phyloP scores from a whole-genome alignment of 2,888 invertebrate species.

The Emmelina monodactyla region DNA sequence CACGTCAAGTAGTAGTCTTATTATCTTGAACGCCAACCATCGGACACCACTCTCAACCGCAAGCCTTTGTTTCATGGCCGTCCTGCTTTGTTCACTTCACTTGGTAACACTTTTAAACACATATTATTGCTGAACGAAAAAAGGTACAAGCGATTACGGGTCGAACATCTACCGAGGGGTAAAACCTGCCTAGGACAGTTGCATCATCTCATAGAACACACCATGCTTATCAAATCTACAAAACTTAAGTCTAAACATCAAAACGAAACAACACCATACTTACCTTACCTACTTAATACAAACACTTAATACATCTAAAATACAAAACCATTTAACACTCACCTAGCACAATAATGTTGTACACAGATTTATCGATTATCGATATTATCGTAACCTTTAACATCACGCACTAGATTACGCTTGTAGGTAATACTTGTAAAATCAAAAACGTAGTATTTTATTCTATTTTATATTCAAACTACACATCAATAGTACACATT shows the following conservation, averaged over 20 bases:
- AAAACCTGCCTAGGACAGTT: constrained; percentile 20
- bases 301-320: not conserved
- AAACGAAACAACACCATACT: constrained; percentile 1
- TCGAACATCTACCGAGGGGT: constrained; percentile 2
- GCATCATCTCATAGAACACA: constrained; percentile 46
- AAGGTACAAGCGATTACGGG: constrained; percentile 6
- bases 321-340: not conserved
- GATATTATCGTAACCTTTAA: too few relatives aligned
- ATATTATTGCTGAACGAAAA: constrained; percentile 28
- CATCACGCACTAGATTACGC: too few relatives aligned
- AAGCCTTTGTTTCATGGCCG: constrained; percentile 60
- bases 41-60: constrained; percentile 42
- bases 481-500: too few relatives aligned
- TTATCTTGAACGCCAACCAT: constrained; percentile 59
- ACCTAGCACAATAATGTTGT: too few relatives aligned
- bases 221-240: constrained; percentile 10
- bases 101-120: constrained; percentile 44
- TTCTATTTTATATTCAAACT: too few relatives aligned
- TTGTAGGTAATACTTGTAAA: too few relatives aligned
- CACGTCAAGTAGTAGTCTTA: constrained; percentile 57
- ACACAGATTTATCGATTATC: too few relatives aligned
- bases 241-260: not conserved
- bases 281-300: not conserved
- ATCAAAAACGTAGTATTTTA: too few relatives aligned
- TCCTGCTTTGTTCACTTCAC: constrained; percentile 56